Evolutionary conservation across 2,797 vertebrate genomes (phyloP).

Genomic region (Parauchenoglanis ngamensis): DNA sequence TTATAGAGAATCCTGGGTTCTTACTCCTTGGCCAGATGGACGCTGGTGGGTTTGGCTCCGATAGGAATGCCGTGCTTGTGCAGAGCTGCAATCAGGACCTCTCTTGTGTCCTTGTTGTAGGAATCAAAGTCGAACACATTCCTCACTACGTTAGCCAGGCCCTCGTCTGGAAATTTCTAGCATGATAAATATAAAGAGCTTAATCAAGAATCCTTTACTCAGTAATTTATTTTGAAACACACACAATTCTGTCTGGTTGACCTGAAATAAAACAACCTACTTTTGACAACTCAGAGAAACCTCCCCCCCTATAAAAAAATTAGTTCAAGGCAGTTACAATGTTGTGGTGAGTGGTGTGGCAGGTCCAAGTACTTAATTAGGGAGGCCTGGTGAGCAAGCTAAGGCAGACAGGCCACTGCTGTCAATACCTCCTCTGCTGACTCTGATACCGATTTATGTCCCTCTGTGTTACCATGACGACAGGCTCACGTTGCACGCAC

Average conservation of each 20-base stretch:
- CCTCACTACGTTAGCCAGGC: conserved; percentile 89
- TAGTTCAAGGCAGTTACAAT: neutral
- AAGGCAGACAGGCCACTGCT: conserved; percentile 2
- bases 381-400: conserved; percentile 10
- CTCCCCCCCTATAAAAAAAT: neutral
- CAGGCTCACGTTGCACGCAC: conserved; percentile 3
- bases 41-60: conserved; percentile 88
- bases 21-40: conserved; percentile 98
- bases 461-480: conserved; percentile 50
- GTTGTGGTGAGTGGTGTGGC: neutral
- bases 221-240: neutral
- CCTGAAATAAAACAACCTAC: conserved; percentile 9
- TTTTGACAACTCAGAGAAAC: neutral
- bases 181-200: conserved; percentile 39
- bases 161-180: conserved; percentile 94
- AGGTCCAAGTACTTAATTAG: conserved; percentile 23
- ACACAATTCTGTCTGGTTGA: neutral
- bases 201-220: neutral
- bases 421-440: conserved; percentile 31
- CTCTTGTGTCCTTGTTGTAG: conserved; percentile 90
- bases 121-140: conserved; percentile 99
- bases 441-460: conserved; percentile 44
- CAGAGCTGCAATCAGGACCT: conserved; percentile 86
- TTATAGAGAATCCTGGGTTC: conserved; percentile 58
- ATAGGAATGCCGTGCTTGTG: conserved; percentile 96